phyloP scores from a whole-genome alignment of 2,888 invertebrate species.

The Nysson spinosus region DNA sequence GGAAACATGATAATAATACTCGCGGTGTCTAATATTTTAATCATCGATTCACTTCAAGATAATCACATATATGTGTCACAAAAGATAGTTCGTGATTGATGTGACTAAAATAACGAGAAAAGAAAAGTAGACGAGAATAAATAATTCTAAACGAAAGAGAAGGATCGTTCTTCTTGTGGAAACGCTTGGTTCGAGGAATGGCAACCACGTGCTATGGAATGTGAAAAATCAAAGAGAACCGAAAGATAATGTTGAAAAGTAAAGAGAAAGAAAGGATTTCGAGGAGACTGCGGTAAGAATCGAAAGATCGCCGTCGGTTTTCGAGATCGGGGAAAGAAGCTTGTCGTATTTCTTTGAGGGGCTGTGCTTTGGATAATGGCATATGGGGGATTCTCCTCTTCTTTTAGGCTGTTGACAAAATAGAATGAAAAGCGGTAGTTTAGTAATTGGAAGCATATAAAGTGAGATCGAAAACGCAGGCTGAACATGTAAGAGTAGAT shows the following conservation, averaged over 20 bases:
- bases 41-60: no score
- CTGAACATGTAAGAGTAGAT: conserved; percentile 26
- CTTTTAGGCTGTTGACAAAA: conserved; percentile 82
- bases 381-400: conserved; percentile 78
- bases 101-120: conserved; percentile 2
- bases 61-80: no score
- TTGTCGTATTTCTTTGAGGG: conserved; percentile 64
- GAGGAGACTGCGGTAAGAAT: conserved; percentile 40
- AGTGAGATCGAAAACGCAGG: background rate
- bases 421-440: conserved; percentile 73
- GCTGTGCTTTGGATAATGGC: conserved; percentile 75
- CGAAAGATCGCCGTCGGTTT: conserved; percentile 46
- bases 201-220: conserved; percentile 4
- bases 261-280: conserved; percentile 6
- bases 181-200: conserved; percentile 4
- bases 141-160: background rate
- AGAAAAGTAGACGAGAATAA: background rate
- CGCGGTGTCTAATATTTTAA: no score
- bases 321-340: conserved; percentile 48
- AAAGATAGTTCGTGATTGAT: no score
- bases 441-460: conserved; percentile 54
- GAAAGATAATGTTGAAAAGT: background rate
- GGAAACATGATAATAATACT: background rate
- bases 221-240: conserved; percentile 1
- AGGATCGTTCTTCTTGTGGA: conserved; percentile 16